A percentile compares a stretch with the other conserved stretches of the same genome.
Evolutionary conservation across 2,113 vertebrate species (phyloP).

Genomic region (Syrrhaptes paradoxus): DNA sequence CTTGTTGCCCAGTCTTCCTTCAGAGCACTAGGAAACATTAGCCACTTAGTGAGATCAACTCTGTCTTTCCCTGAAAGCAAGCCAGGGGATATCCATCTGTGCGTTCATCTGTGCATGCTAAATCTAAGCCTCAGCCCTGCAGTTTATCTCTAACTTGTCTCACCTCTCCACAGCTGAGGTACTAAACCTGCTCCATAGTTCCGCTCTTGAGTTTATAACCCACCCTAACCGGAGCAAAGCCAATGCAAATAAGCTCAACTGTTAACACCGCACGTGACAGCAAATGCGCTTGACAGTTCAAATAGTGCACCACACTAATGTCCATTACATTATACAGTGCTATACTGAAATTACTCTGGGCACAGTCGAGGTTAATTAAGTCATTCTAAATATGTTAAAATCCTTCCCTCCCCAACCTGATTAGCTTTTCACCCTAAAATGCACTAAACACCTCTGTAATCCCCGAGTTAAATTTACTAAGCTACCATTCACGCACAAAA

Average conservation of each 20-base stretch:
- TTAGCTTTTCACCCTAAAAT: neutral
- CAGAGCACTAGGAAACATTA: neutral
- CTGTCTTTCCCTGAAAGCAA: neutral
- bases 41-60: neutral
- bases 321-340: neutral
- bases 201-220: neutral
- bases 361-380: neutral
- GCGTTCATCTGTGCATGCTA: neutral
- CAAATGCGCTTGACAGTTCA: neutral
- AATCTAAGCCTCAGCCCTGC: neutral
- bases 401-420: neutral
- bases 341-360: neutral
- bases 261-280: neutral
- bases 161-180: neutral
- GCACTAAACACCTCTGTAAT: neutral
- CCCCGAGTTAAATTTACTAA: neutral
- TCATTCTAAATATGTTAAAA: neutral
- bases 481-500: neutral
- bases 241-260: neutral
- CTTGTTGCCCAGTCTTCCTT: neutral
- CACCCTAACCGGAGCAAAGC: neutral
- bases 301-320: neutral
- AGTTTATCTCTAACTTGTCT: neutral
- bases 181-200: neutral
- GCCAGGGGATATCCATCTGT: neutral